These are phyloP conservation scores for Anagrus nilaparvatae DNA, from an alignment of 1,140 invertebrate species.

Conservation along the genomic window DNA sequence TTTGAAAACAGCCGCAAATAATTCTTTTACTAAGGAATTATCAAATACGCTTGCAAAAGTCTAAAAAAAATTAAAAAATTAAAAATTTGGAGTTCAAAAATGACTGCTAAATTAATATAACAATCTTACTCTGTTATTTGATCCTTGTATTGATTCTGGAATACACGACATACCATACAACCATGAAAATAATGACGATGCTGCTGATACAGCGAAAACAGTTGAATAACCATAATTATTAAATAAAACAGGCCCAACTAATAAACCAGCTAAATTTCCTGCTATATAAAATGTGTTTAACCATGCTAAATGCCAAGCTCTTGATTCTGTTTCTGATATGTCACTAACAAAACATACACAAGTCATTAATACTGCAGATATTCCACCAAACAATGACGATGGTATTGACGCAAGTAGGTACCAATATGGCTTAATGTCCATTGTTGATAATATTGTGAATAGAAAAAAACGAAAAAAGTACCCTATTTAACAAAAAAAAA, in stretches of 20 bases:
- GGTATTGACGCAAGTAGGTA: slow-evolving; percentile 49
- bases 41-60: slow-evolving; percentile 43
- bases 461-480: slow-evolving; percentile 16
- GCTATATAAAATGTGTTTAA: slow-evolving; percentile 47
- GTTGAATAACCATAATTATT: slow-evolving; percentile 36
- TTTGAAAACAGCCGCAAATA: slow-evolving; percentile 43
- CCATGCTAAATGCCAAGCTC: slow-evolving; percentile 48
- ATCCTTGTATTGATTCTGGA: slow-evolving; percentile 24
- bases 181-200: slow-evolving; percentile 26
- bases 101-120: too few species aligned
- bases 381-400: slow-evolving; percentile 46
- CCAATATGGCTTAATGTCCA: slow-evolving; percentile 46
- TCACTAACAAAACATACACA: slow-evolving; percentile 54
- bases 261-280: slow-evolving; percentile 47
- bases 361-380: slow-evolving; percentile 46
- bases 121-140: too few species aligned
- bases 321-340: slow-evolving; percentile 44
- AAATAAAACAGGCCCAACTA: slow-evolving; percentile 45
- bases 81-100: too few species aligned
- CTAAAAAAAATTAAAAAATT: slow-evolving; percentile 27
- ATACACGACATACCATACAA: slow-evolving; percentile 31
- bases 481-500: slow-evolving; percentile 17
- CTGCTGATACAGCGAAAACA: slow-evolving; percentile 32
- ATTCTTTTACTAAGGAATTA: slow-evolving; percentile 36
- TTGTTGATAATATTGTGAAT: slow-evolving; percentile 17